phyloP scores from a whole-genome alignment of 2,888 invertebrate genomes.

The Polyploca ridens region DNA sequence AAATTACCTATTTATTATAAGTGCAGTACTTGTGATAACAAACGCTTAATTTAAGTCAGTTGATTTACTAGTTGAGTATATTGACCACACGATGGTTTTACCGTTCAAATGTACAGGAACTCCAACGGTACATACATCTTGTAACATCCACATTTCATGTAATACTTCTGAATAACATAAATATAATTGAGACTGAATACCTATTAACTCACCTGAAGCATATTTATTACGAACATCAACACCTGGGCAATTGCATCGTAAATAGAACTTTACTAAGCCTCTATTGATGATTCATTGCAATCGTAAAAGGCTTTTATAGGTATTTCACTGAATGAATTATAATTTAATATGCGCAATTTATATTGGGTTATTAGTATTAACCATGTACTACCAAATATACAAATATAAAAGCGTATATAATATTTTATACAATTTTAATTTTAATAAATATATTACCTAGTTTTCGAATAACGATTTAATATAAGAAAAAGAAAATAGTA shows the following conservation, averaged over 20 bases:
- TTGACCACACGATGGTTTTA: constrained; percentile 45
- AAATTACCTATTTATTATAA: background rate
- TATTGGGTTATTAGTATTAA: background rate
- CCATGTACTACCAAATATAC: background rate
- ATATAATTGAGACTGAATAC: constrained; percentile 15
- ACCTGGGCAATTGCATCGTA: constrained; percentile 39
- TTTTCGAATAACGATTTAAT: no score
- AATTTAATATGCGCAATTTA: background rate
- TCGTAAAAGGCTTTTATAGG: constrained; percentile 1
- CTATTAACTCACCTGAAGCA: constrained; percentile 23
- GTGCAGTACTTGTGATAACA: background rate
- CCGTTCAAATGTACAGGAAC: constrained; percentile 55
- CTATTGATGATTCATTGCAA: background rate
- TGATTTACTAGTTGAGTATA: constrained; percentile 10
- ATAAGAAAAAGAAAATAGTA: no score
- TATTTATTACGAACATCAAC: constrained; percentile 36
- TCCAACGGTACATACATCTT: constrained; percentile 52
- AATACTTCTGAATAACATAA: constrained; percentile 21
- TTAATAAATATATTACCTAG: no score
- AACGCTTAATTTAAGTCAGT: background rate
- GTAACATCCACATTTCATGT: constrained; percentile 10
- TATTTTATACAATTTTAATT: background rate
- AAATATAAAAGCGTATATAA: background rate
- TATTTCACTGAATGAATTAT: background rate
- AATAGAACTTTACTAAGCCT: constrained; percentile 28